Conservation (phyloP, 2,113 vertebrate species). For the Pachyramphus minor region DNA sequence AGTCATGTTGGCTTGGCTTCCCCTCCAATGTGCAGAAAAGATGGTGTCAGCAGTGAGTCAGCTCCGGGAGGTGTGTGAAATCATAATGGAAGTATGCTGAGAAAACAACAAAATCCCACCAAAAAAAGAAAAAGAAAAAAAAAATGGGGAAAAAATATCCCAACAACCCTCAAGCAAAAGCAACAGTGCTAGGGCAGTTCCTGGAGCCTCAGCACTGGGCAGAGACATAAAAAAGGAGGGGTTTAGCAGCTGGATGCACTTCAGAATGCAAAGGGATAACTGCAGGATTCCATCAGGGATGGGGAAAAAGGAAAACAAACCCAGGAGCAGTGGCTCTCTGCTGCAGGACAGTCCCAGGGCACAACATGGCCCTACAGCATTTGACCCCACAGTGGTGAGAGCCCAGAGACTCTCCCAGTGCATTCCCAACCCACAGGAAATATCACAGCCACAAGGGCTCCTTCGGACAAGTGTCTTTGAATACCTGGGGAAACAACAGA, state of each 20-base stretch:
- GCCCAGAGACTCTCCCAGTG: not conserved
- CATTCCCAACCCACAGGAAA: not conserved
- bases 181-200: not conserved
- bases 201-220: accelerated
- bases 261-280: not conserved
- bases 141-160: not conserved
- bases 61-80: not conserved
- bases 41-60: slow-evolving; percentile 50
- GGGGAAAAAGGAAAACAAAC: not conserved
- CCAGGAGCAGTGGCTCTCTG: not conserved
- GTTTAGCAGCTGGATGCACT: not conserved
- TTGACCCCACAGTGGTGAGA: not conserved
- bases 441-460: accelerated
- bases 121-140: not conserved
- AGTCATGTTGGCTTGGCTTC: not conserved
- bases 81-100: slow-evolving; percentile 1
- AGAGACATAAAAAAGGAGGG: not conserved
- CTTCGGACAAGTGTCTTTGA: not conserved
- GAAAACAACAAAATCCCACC: slow-evolving; percentile 31
- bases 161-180: not conserved
- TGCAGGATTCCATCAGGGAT: not conserved
- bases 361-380: not conserved
- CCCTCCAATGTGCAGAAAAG: not conserved
- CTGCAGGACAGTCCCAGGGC: not conserved
- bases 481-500: not conserved